Percentiles rank a stretch among this genome's conserved stretches.
Evolutionary conservation across 2,888 invertebrate genomes (phyloP).

Genomic region (Oscheius onirici): DNA sequence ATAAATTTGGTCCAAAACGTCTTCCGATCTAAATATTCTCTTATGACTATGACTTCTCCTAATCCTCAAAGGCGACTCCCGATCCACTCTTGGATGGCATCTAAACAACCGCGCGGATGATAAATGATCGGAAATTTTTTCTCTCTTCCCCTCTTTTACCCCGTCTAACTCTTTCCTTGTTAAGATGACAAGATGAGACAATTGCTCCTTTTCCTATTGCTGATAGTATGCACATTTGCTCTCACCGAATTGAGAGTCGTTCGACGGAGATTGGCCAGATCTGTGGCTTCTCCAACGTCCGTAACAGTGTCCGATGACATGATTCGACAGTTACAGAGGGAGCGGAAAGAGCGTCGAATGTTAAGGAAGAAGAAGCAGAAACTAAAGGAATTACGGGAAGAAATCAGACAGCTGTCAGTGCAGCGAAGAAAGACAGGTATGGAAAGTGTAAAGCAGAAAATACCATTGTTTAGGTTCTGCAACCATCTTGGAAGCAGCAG

Average conservation of each 20-base stretch:
- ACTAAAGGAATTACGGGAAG: slow-evolving; percentile 24
- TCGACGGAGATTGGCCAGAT: slow-evolving; percentile 1
- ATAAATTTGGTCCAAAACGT: not conserved
- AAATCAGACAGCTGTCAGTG: slow-evolving; percentile 22
- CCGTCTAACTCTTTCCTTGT: not conserved
- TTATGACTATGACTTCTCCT: no score
- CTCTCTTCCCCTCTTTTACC: not conserved
- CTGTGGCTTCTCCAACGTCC: not conserved
- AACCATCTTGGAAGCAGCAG: not conserved
- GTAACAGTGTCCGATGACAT: slow-evolving; percentile 7
- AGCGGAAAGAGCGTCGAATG: slow-evolving; percentile 32
- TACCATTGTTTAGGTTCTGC: not conserved
- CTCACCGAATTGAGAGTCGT: not conserved
- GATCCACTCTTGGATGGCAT: not conserved
- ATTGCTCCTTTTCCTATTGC: not conserved
- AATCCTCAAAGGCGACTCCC: not conserved
- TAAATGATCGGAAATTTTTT: not conserved
- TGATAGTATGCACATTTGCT: not conserved
- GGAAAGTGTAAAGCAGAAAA: not conserved
- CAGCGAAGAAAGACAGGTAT: slow-evolving; percentile 22
- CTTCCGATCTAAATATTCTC: no score
- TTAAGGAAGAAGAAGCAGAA: slow-evolving; percentile 33
- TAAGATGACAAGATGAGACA: not conserved
- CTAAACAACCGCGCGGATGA: no score
- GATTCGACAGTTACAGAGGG: slow-evolving; percentile 21